Base-by-base conservation (phyloP, 2,888 invertebrate species). In the Eugnorisma glareosa region DNA sequence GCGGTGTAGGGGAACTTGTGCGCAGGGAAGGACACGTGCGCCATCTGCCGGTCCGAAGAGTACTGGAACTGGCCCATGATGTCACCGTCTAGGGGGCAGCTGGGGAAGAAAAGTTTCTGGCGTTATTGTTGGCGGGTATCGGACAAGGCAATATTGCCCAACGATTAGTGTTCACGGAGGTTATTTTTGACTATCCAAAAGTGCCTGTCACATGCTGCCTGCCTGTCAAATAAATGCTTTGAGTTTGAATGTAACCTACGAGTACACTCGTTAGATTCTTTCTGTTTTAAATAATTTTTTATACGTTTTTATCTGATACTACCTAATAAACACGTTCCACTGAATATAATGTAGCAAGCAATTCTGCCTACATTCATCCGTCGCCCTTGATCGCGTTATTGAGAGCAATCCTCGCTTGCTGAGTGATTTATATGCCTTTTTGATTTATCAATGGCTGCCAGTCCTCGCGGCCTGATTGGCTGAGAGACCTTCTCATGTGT, bases 1-100 rank as follows among this genome's bases (percentile, higher is more conserved):
- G 99, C 98, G 0, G 99, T 99, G 95, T 99, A 99, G 0, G 99
- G 99, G 94, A 99, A 99, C 95, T 99, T 99, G 96, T 99, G 99
- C 1, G 99, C 99, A 70, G 99, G 99, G 96, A 99, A 99, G 76
- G 98, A 97, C 1, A 99, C 99, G 64, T 97, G 97, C 2, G 99
- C 99, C 73, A 97, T 97, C 85, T 98, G 98, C 86, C 98, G 97
- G 92, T 98, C 98, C 24, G 97, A 94, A 51, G 98, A 97, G 94
- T 99, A 99, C 88, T 98, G 97, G 95, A 99, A 99, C 94, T 98
- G 97, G 75, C 99, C 99, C 99, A 99, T 99, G 90, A 99, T 99
- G 93, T 99, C 99, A 35, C 98, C 98, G 93, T 99, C 99, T 86
- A 99, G 97, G 3, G 99, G 99, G 93, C 99, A 99, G 37, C 99